Evolutionary conservation across 2,888 invertebrate species (phyloP), one percentile per base, ranked within the genome.

Genomic region (Miltochrista miniata): DNA sequence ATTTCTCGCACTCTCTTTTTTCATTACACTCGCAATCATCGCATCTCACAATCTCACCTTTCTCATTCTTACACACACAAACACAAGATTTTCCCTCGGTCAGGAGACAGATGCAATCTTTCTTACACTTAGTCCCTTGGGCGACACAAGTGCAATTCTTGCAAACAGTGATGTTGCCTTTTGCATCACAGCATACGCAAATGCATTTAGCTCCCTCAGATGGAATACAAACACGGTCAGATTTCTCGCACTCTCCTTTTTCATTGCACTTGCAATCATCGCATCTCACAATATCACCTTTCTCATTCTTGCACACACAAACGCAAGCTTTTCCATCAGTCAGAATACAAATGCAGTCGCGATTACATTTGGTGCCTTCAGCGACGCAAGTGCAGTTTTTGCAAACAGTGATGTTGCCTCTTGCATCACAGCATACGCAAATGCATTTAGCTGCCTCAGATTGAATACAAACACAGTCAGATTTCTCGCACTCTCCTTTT

Each of bases 381-480:
- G 30, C 5, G 30, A 8, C 8, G 8, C 38, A 38, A 18, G 38
- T 38, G 38, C 81, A 79, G 40, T 72, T 67, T 1, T 64, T 51
- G 24, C 79, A 74, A 24, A 54, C 1, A 0, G 31, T 56, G 2
- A 58, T 37, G 0, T 55, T 43, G 0, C 58, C 64, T 7, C 53
- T 50, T 0, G 39, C 45, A 14, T 64, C 52, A 1, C 47, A 49
- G 30, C 64, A 64, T 0, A 61, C 51, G 8, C 65, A 65, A 3
- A 60, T 12, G 10, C 54, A 54, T 36, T 49, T 41, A 0, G 44
- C 45, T 7, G 44, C 54, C 0, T 45, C 48, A 42, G 73, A 73
- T 0, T 60, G 53, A 8, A 83, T 59, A 31, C 79, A 81, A 14
- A 67, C 45, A 47, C 81, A 83, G 35, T 66, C 68, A 2, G 61